phyloP scores from a whole-genome alignment of 2,888 invertebrate genomes.

The Cheilosia variabilis region DNA sequence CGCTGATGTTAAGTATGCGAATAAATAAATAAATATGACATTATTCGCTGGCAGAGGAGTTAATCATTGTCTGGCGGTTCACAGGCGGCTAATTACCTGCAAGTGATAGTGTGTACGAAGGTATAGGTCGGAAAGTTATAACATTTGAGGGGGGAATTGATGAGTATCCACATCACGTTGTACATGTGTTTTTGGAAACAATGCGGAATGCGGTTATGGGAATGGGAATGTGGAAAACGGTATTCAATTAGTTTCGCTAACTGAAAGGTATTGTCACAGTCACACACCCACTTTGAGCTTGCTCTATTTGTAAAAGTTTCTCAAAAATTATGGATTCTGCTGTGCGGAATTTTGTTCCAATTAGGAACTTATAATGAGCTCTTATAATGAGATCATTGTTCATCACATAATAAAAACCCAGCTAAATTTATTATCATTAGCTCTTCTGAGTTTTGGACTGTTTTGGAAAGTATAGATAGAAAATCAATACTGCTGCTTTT shows the following conservation, averaged over 20 bases:
- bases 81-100: conserved; percentile 73
- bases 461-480: no score
- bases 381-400: no score
- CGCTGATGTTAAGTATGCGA: conserved; percentile 46
- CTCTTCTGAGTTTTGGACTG: no score
- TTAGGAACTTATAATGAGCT: no score
- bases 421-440: no score
- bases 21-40: conserved; percentile 73
- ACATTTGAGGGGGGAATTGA: not conserved
- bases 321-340: no score
- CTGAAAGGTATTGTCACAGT: conserved; percentile 13
- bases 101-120: conserved; percentile 33
- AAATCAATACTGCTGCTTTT: no score
- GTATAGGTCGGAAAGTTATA: conserved; percentile 16
- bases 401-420: no score
- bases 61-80: conserved; percentile 68
- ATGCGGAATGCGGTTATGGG: conserved; percentile 58
- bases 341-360: no score
- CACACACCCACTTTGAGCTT: conserved; percentile 1
- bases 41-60: conserved; percentile 47
- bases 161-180: conserved; percentile 20
- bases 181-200: conserved; percentile 5
- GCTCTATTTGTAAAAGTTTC: not conserved
- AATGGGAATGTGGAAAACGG: conserved; percentile 67
- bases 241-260: conserved; percentile 5